These are phyloP conservation scores for Brachionus sp. DNA, from an alignment of 1,140 invertebrate species.

Conservation along the genomic window DNA sequence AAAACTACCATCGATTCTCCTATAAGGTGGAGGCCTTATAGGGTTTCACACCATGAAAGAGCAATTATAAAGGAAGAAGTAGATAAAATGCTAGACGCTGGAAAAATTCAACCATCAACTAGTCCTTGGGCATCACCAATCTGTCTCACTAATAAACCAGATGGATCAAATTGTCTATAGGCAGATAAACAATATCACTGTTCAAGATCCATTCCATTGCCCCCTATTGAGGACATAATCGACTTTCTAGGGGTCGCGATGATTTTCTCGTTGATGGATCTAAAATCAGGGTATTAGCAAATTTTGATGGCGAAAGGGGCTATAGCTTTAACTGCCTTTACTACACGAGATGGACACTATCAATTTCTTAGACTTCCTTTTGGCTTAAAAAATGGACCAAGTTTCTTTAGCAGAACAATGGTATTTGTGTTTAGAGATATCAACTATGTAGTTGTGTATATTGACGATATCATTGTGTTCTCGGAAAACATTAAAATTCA, in stretches of 20 bases:
- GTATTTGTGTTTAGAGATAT: slow-evolving; percentile 47
- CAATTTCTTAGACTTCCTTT: slow-evolving; percentile 45
- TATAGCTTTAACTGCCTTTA: background rate
- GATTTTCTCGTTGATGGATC: background rate
- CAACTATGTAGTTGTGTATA: slow-evolving; percentile 7
- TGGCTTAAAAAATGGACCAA: slow-evolving; percentile 48
- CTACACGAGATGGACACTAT: background rate
- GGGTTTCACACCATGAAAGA: background rate
- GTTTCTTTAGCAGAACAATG: slow-evolving; percentile 51
- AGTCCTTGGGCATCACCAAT: slow-evolving; percentile 46
- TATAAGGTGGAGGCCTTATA: background rate
- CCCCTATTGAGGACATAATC: background rate
- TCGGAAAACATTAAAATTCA: slow-evolving; percentile 1
- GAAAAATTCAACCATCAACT: background rate
- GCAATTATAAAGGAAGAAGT: background rate
- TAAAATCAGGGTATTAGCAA: slow-evolving; percentile 15
- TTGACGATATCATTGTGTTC: slow-evolving; percentile 36
- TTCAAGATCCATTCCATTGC: background rate
- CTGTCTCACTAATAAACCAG: slow-evolving; percentile 57
- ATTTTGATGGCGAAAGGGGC: background rate
- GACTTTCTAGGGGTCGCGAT: background rate
- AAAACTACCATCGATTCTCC: no score
- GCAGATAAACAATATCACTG: background rate
- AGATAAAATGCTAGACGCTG: background rate
- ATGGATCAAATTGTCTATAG: slow-evolving; percentile 60